Evolutionary conservation across 2,888 invertebrate species (phyloP), one percentile per base, ranked within the genome.

Genomic region (Orchesellides sinensis): DNA sequence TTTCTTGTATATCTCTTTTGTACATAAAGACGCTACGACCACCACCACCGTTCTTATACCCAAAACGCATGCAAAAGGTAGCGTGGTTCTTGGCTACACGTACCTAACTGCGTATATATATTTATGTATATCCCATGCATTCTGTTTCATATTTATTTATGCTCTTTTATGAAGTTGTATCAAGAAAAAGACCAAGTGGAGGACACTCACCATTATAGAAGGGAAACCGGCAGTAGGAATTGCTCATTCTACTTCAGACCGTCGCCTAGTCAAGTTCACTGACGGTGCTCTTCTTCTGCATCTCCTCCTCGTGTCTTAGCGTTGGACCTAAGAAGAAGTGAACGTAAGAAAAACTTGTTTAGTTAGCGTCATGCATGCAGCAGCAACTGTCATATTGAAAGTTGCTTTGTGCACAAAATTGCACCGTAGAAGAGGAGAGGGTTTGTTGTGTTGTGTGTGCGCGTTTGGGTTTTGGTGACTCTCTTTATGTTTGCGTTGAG

Each of bases 171-270:
- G n/a, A n/a, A n/a, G 40, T 40, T 40, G 21, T 49, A 19, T 49
- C 49, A 49, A 35, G 12, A 35, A 35, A 49, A 47, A 49, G 49
- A 49, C 21, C 6, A 19, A 49, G 49, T 17, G 49, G 49, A 49
- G 35, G 6, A 49, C 49, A 49, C 49, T 12, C 17, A 79, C 63
- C 52, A 79, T 72, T 72, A 79, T 65, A n/a, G n/a, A 72, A 84
- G 84, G 66, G 80, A 77, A 84, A 80, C 84, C 84, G 84, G 84
- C 84, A 77, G 80, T 81, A 77, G 45, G 73, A n/a, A n/a, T 74
- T 72, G 80, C 70, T 81, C 84, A 84, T 80, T 84, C 84, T 77
- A 69, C 80, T 75, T 66, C 66, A 80, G 77, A 80, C 81, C 66
- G 65, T 80, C 77, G 72, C 25, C 52, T 66, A 27, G 69, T 66